A percentile compares a stretch with the other conserved stretches of the same genome.
Conservation (phyloP, 2,888 invertebrate species). For the Parochlus steinenii region DNA sequence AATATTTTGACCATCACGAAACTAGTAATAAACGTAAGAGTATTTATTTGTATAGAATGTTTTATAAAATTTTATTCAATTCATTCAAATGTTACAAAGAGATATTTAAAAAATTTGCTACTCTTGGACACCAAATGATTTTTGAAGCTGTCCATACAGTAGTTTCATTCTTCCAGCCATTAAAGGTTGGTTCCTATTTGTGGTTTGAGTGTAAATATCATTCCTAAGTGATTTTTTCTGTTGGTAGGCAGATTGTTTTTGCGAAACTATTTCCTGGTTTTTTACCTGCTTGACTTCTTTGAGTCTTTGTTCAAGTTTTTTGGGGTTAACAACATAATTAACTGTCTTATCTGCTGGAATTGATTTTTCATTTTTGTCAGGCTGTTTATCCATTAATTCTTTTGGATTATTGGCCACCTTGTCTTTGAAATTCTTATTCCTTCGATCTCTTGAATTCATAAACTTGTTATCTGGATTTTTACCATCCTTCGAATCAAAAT, state of each 20-base stretch:
- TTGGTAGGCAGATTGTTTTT: too few species aligned
- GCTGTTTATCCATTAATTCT: neutral
- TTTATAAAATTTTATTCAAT: too few species aligned
- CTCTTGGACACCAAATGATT: neutral
- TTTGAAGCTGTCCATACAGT: slow-evolving; percentile 5
- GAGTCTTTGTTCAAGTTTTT: neutral
- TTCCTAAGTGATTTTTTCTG: slow-evolving; percentile 3
- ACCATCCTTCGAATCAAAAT: neutral
- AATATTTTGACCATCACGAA: too few species aligned
- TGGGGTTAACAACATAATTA: slow-evolving; percentile 7
- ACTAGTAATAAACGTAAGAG: too few species aligned
- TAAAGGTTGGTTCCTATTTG: slow-evolving; percentile 1
- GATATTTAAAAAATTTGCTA: too few species aligned
- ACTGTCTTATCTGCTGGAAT: slow-evolving; percentile 9
- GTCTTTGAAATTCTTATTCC: neutral
- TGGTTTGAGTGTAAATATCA: slow-evolving; percentile 2
- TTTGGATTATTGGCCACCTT: neutral
- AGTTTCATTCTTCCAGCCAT: slow-evolving; percentile 6
- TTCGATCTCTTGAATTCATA: neutral
- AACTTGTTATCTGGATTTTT: neutral
- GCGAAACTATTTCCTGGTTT: neutral
- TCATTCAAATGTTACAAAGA: too few species aligned
- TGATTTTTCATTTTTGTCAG: too few species aligned
- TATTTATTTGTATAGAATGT: too few species aligned
- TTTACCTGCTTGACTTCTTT: neutral